Percentiles rank a stretch among this genome's conserved stretches.
Evolutionary conservation across 2,888 invertebrate genomes (phyloP).

Genomic region (Amorpha juglandis): DNA sequence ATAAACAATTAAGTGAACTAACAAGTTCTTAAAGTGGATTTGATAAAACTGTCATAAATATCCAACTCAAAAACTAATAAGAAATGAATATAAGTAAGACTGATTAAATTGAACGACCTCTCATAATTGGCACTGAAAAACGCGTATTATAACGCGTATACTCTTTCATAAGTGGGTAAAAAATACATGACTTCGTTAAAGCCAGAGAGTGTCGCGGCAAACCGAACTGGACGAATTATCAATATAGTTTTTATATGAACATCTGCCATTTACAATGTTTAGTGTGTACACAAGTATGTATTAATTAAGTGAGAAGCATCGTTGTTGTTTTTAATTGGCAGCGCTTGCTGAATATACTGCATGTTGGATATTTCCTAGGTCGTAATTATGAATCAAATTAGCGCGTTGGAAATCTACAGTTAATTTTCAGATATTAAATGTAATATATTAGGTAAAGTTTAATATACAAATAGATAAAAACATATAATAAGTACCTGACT

Average conservation of each 20-base stretch:
- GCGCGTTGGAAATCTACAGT: slow-evolving; percentile 20
- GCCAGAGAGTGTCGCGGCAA: slow-evolving; percentile 42
- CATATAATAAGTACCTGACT: no score
- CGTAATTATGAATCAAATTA: slow-evolving; percentile 1
- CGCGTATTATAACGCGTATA: slow-evolving; percentile 49
- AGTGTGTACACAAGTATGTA: slow-evolving; percentile 55
- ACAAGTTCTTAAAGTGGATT: slow-evolving; percentile 2
- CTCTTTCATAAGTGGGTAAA: slow-evolving; percentile 43
- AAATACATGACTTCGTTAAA: slow-evolving; percentile 56
- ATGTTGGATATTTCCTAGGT: slow-evolving; percentile 27
- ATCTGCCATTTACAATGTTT: slow-evolving; percentile 61
- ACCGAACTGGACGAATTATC: slow-evolving; percentile 60
- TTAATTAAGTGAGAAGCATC: slow-evolving; percentile 75
- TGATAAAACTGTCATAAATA: slow-evolving; percentile 29
- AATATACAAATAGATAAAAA: not conserved
- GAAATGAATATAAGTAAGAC: slow-evolving; percentile 46
- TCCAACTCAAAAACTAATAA: slow-evolving; percentile 31
- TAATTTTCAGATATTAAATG: slow-evolving; percentile 2
- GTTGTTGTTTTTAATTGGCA: slow-evolving; percentile 63
- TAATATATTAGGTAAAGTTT: not conserved
- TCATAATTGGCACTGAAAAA: slow-evolving; percentile 51
- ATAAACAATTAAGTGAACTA: not conserved
- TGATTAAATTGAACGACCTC: slow-evolving; percentile 56
- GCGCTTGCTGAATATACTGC: slow-evolving; percentile 21
- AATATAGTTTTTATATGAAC: slow-evolving; percentile 62